Conservation (phyloP, 30 jellyfish, hydroid and myxozoan species). For the Cassiopea xamachana region DNA sequence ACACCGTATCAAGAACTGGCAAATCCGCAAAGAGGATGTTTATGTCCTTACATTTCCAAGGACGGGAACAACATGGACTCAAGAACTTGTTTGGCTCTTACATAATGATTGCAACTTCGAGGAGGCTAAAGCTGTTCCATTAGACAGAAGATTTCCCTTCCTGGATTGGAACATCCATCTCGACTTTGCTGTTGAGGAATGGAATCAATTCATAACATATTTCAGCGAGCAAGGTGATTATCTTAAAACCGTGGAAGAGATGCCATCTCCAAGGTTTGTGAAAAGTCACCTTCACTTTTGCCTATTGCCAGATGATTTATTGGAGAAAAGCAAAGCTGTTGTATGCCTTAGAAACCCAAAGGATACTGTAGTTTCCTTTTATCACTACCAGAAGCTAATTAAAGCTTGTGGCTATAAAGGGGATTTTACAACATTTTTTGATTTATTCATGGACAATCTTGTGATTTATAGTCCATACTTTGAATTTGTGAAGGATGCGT, state of each 20-base stretch:
- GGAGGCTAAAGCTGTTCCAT: background rate
- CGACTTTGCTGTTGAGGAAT: background rate
- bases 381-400: conserved; percentile 10
- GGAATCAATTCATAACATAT: background rate
- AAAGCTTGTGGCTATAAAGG: background rate
- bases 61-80: conserved; percentile 56
- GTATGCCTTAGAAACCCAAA: conserved; percentile 40
- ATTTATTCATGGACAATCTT: conserved; percentile 27
- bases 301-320: conserved; percentile 16
- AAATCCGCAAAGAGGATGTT: conserved; percentile 12
- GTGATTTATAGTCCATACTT: conserved; percentile 22
- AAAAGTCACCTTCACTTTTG: conserved; percentile 25
- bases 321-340: conserved; percentile 26
- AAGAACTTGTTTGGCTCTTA: conserved; percentile 47
- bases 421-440: conserved; percentile 27
- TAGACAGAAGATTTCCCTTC: background rate
- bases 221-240: background rate
- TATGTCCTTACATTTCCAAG: conserved; percentile 23
- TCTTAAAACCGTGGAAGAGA: background rate
- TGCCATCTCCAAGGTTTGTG: conserved; percentile 30
- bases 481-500: conserved; percentile 7
- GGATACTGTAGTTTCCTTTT: conserved; percentile 43
- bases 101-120: conserved; percentile 26
- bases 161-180: background rate
- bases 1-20: background rate